Evolutionary conservation across 1,140 invertebrate genomes (phyloP), one percentile per base, ranked within the genome.

Genomic region (Cotesia typhae): DNA sequence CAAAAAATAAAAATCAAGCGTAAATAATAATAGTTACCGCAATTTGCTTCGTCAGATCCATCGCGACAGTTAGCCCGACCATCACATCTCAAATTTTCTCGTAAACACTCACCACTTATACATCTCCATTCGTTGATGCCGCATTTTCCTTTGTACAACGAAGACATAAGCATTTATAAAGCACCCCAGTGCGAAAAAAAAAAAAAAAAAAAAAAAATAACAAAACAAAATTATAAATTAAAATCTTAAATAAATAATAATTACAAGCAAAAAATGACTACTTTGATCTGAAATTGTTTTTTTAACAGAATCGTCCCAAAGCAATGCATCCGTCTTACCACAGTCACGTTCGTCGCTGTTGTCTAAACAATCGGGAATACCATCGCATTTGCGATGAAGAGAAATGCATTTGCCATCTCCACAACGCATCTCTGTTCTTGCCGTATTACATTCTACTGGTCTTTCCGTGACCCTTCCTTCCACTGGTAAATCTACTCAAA

Each of bases 1-100:
- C 20, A 37, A 59, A 35, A 5, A 10, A 37, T 57, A 37, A n/a
- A 69, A 14, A 38, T 57, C 12, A 47, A 67, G 66, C 12, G 17
- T 17, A 17, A 17, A 63, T 36, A 61, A 12, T 68, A 64, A 55
- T 80, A 82, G 61, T 82, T 82, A 82, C 81, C 81, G 69, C 81
- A 82, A 76, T 65, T 83, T 72, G 86, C 81, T 85, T 96, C 95
- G 84, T 96, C 95, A 60, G 92, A 92, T 35, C 88, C 88, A 81
- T 96, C 95, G 1, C 80, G 79, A 80, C 95, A 96, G 70, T 95
- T 90, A 9, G 72, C 71, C 52, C 84, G 81, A n/a, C 91, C 89
- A 81, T 97, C 90, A 86, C 95, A 97, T 70, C 90, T 87, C 65
- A 87, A 84, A 57, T 81, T 83, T 52, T 84, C 82, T 0, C 88